A percentile compares a stretch with the other conserved stretches of the same genome.
phyloP scores from a whole-genome alignment of 2,888 invertebrate genomes.

The Copidosoma aretas region DNA sequence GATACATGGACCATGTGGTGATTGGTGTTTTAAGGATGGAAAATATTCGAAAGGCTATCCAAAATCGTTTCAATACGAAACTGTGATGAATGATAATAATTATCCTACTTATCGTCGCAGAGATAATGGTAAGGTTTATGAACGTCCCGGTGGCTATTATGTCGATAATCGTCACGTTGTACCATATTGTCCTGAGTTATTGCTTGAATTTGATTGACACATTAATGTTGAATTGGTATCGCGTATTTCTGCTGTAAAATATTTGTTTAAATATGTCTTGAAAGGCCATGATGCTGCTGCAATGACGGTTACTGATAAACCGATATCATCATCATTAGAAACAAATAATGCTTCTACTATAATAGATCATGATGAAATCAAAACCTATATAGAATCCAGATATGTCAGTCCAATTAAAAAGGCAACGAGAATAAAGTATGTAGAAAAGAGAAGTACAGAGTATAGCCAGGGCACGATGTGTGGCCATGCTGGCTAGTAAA shows the following conservation, averaged over 20 bases:
- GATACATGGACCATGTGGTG: slow-evolving; percentile 57
- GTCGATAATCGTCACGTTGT: slow-evolving; percentile 55
- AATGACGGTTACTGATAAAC: neutral
- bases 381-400: slow-evolving; percentile 36
- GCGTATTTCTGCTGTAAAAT: slow-evolving; percentile 47
- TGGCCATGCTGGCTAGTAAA: no score
- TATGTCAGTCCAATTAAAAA: slow-evolving; percentile 43
- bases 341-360: neutral
- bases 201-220: slow-evolving; percentile 33
- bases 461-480: no score
- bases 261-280: slow-evolving; percentile 49
- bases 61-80: slow-evolving; percentile 44
- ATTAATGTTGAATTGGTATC: slow-evolving; percentile 50
- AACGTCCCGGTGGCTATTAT: slow-evolving; percentile 33
- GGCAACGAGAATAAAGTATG: slow-evolving; percentile 47
- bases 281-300: slow-evolving; percentile 45
- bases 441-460: slow-evolving; percentile 48
- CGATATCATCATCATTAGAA: neutral
- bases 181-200: slow-evolving; percentile 44
- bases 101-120: slow-evolving; percentile 47
- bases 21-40: no score
- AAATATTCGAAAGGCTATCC: slow-evolving; percentile 49
- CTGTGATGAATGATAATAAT: slow-evolving; percentile 41
- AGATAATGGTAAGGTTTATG: slow-evolving; percentile 43
- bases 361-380: neutral